A percentile compares a stretch with the other conserved stretches of the same genome.
Evolutionary conservation across 2,113 vertebrate species (phyloP).

Genomic region (Notothenia rossii): DNA sequence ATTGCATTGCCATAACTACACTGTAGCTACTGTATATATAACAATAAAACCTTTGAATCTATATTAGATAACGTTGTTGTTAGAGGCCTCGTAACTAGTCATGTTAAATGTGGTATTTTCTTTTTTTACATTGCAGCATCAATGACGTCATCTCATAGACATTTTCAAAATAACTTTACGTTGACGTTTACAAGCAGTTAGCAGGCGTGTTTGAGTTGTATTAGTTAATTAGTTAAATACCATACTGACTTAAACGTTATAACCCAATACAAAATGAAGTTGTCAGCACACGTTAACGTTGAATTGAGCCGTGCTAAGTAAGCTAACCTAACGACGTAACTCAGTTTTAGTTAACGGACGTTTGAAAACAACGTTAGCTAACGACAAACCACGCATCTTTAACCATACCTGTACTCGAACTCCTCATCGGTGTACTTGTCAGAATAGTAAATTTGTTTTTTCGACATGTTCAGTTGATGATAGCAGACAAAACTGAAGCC

Average conservation of each 20-base stretch:
- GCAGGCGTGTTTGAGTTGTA: background rate
- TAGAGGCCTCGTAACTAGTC: too few species aligned
- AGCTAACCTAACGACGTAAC: background rate
- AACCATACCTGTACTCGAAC: conserved; percentile 83
- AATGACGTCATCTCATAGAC: background rate
- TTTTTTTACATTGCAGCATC: background rate
- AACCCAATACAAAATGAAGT: rapidly evolving
- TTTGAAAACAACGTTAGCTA: conserved; percentile 12
- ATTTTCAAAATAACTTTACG: background rate
- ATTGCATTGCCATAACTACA: too few species aligned
- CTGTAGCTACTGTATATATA: too few species aligned
- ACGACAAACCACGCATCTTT: background rate
- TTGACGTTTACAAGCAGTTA: background rate
- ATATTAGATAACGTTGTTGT: too few species aligned
- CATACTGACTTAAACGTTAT: background rate
- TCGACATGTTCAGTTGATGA: conserved; percentile 73
- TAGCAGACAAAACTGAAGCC: background rate
- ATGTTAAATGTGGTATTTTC: too few species aligned
- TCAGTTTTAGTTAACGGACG: background rate
- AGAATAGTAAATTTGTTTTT: conserved; percentile 85
- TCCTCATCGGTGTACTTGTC: conserved; percentile 86
- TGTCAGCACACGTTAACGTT: background rate
- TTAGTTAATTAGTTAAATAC: background rate
- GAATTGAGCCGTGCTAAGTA: background rate
- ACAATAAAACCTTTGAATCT: too few species aligned